Evolutionary conservation across 2,888 invertebrate genomes (phyloP), one percentile per base, ranked within the genome.

Genomic region (Electrophaes corylata): DNA sequence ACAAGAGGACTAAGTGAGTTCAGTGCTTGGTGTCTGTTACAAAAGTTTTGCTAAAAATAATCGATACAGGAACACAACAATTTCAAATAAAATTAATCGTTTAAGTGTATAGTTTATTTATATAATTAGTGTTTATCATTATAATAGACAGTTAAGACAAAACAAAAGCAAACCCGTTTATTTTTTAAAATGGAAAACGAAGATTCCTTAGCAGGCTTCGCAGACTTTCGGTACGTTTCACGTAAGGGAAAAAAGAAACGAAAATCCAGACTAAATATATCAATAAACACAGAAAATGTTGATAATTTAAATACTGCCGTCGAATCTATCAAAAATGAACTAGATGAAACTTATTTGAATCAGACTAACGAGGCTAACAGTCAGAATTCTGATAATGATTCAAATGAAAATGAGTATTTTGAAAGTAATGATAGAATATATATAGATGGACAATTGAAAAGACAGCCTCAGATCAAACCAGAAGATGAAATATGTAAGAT

Each of bases 191-290:
- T 58, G 58, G 49, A 33, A 40, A 45, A 51, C 29, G 20, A 16
- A 1, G 51, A 20, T 29, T 3, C 8, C 18, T 37, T 20, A 12
- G 23, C 18, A 20, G 14, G 26, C 11, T 47, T 31, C 6, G 19
- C 39, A 8, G 54, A 59, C 19, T 54, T 50, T 40, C 54, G 54
- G 18, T 49, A 29, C 6, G 33, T 53, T 31, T 49, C 46, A 14
- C 46, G 59, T 11, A 59, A 59, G 26, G 41, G 50, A 14, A 65
- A 58, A 57, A 63, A 57, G 33, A 50, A 41, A 47, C 41, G 59
- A 14, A 59, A 20, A 20, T 46, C 40, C 10, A 50, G 20, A 29
- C 3, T 35, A 19, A 54, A 53, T 40, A 45, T 41, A 12, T 33
- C 11, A 44, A 4, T 29, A 6, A 49, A 39, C n/a, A 16, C 43